Evolutionary conservation across 2,888 invertebrate genomes (phyloP), one percentile per base, ranked within the genome.

Genomic region (Yponomeuta cagnagella): DNA sequence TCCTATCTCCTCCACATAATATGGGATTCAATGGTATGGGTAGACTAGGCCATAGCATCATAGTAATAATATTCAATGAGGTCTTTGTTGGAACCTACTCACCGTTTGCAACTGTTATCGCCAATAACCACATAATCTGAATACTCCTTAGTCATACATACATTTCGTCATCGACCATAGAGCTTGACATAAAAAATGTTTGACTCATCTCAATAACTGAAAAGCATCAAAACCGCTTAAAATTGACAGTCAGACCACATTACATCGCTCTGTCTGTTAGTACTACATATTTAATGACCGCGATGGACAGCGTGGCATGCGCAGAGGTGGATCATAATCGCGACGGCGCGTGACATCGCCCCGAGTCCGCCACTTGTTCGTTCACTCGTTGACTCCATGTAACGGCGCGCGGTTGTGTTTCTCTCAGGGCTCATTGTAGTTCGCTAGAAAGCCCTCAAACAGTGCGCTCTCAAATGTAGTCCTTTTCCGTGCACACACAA

Each of bases 401-500:
- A 86, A 90, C 79, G 76, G 79, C 80, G 90, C 81, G 85, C 80
- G 84, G 90, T 89, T 84, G 91, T 87, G 88, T 91, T 73, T 79
- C 84, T 79, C 84, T 78, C 80, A 82, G 90, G 89, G 88, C 89
- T 90, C 88, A 90, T 91, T 92, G 88, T 90, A 91, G 90, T 89
- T 90, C 89, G 83, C 81, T 83, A 87, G 90, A 91, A 90, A 89
- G 89, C 90, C 91, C 90, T 85, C 48, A 78, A 81, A 79, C 73
- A 85, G 89, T 92, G 88, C 82, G 85, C 82, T 82, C 90, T 92
- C 93, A 90, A 92, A 93, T 93, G 93, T 93, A 93, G 93, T 91
- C 93, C 84, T 87, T 78, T 88, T 85, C 43, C 82, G 78, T 82
- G 76, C 77, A 76, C 75, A 87, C 79, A 84, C 86, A 86, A 82